These are phyloP conservation scores for Drosophila recens DNA, from an alignment of 2,888 invertebrate genomes.

Conservation along the genomic window DNA sequence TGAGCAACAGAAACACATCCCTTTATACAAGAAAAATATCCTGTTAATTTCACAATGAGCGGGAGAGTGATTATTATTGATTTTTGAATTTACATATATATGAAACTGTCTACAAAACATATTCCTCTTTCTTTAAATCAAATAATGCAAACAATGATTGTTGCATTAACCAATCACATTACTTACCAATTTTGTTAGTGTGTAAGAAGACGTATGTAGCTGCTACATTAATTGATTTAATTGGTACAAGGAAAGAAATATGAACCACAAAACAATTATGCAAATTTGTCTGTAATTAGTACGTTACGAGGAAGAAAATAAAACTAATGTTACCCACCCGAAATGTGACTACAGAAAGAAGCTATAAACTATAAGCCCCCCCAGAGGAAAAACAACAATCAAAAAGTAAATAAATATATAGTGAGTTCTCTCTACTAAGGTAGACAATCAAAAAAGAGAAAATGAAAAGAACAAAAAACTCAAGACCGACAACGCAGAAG, in stretches of 20 bases:
- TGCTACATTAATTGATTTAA: conserved; percentile 48
- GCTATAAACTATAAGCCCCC: not conserved
- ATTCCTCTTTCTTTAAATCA: conserved; percentile 5
- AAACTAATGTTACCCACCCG: conserved; percentile 75
- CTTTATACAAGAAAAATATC: conserved; percentile 5
- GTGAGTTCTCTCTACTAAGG: conserved; percentile 41
- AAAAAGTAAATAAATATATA: not conserved
- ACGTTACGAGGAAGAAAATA: conserved; percentile 59
- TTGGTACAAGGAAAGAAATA: conserved; percentile 46
- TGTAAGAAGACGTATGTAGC: conserved; percentile 63
- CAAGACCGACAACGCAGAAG: conserved; percentile 9
- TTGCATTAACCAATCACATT: conserved; percentile 26
- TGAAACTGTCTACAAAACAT: conserved; percentile 24
- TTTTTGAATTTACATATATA: conserved; percentile 14
- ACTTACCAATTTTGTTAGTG: conserved; percentile 63
- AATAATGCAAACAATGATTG: conserved; percentile 11
- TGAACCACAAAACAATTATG: conserved; percentile 18
- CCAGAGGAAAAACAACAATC: not conserved
- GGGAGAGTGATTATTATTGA: conserved; percentile 18
- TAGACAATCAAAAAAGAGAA: conserved; percentile 24
- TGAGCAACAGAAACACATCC: conserved; percentile 25
- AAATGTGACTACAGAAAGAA: conserved; percentile 51
- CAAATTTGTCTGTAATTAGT: conserved; percentile 63
- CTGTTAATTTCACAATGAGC: conserved; percentile 20
- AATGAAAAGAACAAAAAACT: not conserved